Evolutionary conservation across 2,113 vertebrate genomes (phyloP).

Genomic region (Lophotis ruficrista): DNA sequence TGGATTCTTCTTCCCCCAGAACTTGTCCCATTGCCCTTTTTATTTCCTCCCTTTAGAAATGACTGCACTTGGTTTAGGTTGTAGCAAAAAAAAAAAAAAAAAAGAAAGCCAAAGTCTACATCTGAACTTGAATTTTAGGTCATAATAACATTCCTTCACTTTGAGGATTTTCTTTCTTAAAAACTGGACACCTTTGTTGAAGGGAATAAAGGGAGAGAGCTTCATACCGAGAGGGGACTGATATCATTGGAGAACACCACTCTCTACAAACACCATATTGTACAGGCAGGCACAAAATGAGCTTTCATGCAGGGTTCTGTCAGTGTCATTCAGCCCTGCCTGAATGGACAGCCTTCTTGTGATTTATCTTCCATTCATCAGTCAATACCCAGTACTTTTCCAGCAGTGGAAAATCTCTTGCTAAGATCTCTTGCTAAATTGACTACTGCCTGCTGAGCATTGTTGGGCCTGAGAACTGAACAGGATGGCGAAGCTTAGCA

Average conservation of each 20-base stretch:
- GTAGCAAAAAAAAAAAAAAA: background rate
- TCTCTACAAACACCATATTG: constrained; percentile 72
- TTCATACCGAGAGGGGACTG: constrained; percentile 63
- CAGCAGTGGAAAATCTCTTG: too few relatives aligned
- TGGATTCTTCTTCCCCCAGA: background rate
- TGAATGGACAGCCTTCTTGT: constrained; percentile 76
- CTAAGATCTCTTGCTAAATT: constrained; percentile 77
- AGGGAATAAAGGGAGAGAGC: constrained; percentile 68
- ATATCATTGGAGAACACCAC: constrained; percentile 70
- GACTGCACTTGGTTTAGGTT: constrained; percentile 7
- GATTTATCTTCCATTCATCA: constrained; percentile 82
- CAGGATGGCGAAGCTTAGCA: constrained; percentile 40
- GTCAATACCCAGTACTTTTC: constrained; percentile 73
- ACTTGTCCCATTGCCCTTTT: background rate
- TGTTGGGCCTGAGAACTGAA: constrained; percentile 73
- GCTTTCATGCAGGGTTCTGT: constrained; percentile 74
- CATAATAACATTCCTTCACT: constrained; percentile 56
- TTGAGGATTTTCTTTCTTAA: constrained; percentile 59
- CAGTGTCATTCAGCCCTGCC: constrained; percentile 75
- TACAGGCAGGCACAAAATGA: constrained; percentile 75
- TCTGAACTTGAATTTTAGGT: constrained; percentile 68
- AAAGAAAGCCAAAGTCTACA: constrained; percentile 45
- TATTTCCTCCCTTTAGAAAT: background rate
- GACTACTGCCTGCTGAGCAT: constrained; percentile 79
- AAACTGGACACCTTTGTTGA: constrained; percentile 63